A percentile compares a stretch with the other conserved stretches of the same genome.
phyloP scores from a whole-genome alignment of 2,113 vertebrate genomes.

The Microcebus tavaratra region DNA sequence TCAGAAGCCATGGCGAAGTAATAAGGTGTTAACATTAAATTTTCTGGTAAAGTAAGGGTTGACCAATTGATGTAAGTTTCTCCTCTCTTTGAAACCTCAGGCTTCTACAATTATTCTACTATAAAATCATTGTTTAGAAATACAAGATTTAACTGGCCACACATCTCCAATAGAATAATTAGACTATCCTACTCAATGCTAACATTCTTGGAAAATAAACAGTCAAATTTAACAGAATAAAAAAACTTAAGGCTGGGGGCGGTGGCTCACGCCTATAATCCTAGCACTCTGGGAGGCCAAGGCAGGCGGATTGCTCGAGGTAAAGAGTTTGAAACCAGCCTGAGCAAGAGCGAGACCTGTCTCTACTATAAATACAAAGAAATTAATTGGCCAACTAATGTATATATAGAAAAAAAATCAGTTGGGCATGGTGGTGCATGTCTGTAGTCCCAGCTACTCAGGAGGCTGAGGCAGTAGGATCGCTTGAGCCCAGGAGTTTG shows the following conservation, averaged over 20 bases:
- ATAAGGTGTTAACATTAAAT: background rate
- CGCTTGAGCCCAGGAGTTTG: too few relatives aligned
- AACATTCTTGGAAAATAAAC: background rate
- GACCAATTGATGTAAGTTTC: background rate
- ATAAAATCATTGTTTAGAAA: slow-evolving; percentile 14
- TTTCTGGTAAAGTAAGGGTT: background rate
- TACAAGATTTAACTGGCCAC: background rate
- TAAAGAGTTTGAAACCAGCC: too few relatives aligned
- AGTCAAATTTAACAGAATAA: slow-evolving; percentile 30
- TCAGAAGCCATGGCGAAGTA: background rate
- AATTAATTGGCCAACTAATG: too few relatives aligned
- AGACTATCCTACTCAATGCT: background rate
- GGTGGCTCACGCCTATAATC: too few relatives aligned
- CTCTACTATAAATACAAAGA: too few relatives aligned
- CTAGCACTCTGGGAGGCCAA: too few relatives aligned
- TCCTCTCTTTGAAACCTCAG: background rate
- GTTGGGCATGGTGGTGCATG: too few relatives aligned
- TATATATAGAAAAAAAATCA: too few relatives aligned
- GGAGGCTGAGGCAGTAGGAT: too few relatives aligned
- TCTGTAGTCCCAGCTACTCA: too few relatives aligned
- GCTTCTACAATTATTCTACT: background rate
- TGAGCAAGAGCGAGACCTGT: too few relatives aligned
- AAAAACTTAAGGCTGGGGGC: background rate
- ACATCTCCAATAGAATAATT: background rate
- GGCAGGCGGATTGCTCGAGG: too few relatives aligned